A percentile compares a stretch with the other conserved stretches of the same genome.
Conservation (phyloP, 2,888 invertebrate genomes). For the Galerucella nymphaeae region DNA sequence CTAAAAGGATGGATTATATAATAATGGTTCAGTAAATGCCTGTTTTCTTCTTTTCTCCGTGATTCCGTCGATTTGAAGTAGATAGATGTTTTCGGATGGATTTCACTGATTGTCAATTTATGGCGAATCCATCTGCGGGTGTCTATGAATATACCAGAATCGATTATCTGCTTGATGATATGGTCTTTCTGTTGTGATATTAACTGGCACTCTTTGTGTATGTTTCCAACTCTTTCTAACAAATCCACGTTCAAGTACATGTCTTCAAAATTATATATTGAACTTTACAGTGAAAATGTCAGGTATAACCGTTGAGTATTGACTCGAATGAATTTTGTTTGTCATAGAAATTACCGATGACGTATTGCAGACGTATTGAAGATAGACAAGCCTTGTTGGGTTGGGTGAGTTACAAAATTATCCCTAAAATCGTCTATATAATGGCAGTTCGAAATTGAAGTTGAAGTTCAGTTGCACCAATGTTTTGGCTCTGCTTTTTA, state of each 20-base stretch:
- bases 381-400: too few relatives aligned
- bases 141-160: slow-evolving; percentile 33
- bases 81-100: slow-evolving; percentile 24
- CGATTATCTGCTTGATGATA: slow-evolving; percentile 25
- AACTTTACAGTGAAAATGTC: too few relatives aligned
- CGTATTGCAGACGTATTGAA: too few relatives aligned
- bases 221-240: background rate
- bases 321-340: too few relatives aligned
- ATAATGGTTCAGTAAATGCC: slow-evolving; percentile 18
- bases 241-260: background rate
- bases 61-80: slow-evolving; percentile 27
- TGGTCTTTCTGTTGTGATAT: slow-evolving; percentile 3
- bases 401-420: too few relatives aligned
- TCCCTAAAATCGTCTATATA: too few relatives aligned
- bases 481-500: too few relatives aligned
- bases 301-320: too few relatives aligned
- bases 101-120: slow-evolving; percentile 2
- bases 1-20: slow-evolving; percentile 31
- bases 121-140: slow-evolving; percentile 23
- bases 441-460: too few relatives aligned
- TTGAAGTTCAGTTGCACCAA: too few relatives aligned
- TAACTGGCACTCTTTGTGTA: slow-evolving; percentile 12
- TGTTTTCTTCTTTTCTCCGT: slow-evolving; percentile 21
- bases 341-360: too few relatives aligned
- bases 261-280: too few relatives aligned